These are phyloP conservation scores for Creontiades dilutus DNA, from an alignment of 2,888 invertebrate species.

Conservation along the genomic window DNA sequence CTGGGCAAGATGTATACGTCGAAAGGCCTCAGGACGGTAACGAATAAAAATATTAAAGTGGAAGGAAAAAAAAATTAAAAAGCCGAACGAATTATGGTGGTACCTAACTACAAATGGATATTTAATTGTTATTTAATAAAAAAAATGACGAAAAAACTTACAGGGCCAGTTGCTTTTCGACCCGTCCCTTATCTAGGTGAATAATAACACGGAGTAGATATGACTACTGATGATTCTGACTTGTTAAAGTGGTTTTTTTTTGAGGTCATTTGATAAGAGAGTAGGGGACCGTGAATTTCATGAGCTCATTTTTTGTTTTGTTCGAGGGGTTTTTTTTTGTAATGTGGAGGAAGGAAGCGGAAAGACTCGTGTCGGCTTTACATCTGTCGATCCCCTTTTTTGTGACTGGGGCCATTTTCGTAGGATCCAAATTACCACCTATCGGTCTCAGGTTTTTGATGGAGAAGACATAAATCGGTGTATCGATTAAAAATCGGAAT, in stretches of 20 bases:
- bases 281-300: too few species aligned
- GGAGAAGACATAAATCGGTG: too few species aligned
- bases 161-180: background rate
- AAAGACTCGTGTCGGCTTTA: too few species aligned
- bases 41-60: background rate
- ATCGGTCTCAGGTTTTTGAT: too few species aligned
- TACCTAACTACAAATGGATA: slow-evolving; percentile 14
- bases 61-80: too few species aligned
- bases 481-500: too few species aligned
- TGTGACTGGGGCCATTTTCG: too few species aligned
- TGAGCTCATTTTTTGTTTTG: too few species aligned
- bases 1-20: background rate
- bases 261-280: background rate
- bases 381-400: too few species aligned
- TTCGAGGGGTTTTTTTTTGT: too few species aligned
- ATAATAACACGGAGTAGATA: slow-evolving; percentile 11
- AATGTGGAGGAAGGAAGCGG: too few species aligned
- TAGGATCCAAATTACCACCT: too few species aligned
- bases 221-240: slow-evolving; percentile 1
- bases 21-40: background rate
- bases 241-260: background rate
- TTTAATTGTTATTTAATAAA: background rate
- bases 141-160: background rate
- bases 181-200: background rate
- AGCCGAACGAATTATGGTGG: background rate